Evolutionary conservation across 2,888 invertebrate species (phyloP).

Genomic region (Gymnocheta viridis): DNA sequence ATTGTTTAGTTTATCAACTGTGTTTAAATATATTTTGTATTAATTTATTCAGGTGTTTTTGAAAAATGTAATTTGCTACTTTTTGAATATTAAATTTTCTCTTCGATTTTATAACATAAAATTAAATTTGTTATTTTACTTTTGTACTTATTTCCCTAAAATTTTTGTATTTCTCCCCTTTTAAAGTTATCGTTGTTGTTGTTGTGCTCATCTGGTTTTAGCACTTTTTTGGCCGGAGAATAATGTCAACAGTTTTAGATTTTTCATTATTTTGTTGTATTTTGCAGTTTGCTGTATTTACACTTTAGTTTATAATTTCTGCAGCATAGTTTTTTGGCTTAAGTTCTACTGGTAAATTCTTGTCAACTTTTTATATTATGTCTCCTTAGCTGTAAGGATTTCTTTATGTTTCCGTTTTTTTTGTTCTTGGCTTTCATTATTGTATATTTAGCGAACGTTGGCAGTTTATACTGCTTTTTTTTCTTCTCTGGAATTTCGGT

Average conservation of each 20-base stretch:
- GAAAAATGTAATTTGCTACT: not conserved
- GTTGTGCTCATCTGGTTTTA: slow-evolving; percentile 42
- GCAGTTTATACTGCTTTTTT: slow-evolving; percentile 72
- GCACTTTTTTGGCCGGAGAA: slow-evolving; percentile 64
- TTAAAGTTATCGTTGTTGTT: not conserved
- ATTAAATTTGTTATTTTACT: slow-evolving; percentile 15
- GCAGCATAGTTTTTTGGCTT: slow-evolving; percentile 80
- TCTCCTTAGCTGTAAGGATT: not conserved
- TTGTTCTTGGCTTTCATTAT: slow-evolving; percentile 73
- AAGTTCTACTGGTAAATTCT: slow-evolving; percentile 71
- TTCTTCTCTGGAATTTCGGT: not conserved
- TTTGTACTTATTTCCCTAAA: slow-evolving; percentile 21
- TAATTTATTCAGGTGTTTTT: not conserved
- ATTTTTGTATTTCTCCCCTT: not conserved
- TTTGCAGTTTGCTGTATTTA: slow-evolving; percentile 62
- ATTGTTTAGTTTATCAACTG: too few species aligned
- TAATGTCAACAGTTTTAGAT: slow-evolving; percentile 71
- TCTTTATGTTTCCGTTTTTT: not conserved
- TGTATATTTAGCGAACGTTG: slow-evolving; percentile 78
- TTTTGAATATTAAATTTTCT: not conserved
- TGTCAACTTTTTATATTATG: not conserved
- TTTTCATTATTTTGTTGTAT: slow-evolving; percentile 47
- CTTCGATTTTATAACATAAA: not conserved
- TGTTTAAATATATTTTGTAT: too few species aligned
- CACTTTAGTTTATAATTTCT: slow-evolving; percentile 72